Conservation (phyloP, 2,888 invertebrate species). For the Andrena praecox region DNA sequence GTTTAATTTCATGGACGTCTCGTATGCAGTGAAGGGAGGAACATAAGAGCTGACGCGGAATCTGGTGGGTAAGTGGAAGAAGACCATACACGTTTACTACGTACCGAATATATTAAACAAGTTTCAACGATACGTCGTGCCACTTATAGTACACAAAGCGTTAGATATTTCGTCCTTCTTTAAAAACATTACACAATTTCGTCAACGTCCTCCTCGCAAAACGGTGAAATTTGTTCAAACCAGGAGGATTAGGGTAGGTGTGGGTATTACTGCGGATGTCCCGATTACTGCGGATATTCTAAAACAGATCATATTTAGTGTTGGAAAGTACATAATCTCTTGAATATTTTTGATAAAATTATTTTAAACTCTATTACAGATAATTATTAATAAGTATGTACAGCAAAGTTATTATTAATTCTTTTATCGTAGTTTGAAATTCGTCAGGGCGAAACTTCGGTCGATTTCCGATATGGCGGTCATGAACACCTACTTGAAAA, state of each 20-base stretch:
- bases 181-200: conserved; percentile 26
- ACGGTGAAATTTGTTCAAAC: conserved; percentile 23
- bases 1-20: conserved; percentile 17
- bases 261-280: too few relatives aligned
- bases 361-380: too few relatives aligned
- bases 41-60: neutral
- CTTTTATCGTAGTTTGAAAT: too few relatives aligned
- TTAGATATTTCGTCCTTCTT: conserved; percentile 37
- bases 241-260: conserved; percentile 12
- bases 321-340: too few relatives aligned
- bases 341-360: too few relatives aligned
- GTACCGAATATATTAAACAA: conserved; percentile 57
- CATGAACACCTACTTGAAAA: too few relatives aligned
- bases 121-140: conserved; percentile 52
- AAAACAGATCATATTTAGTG: too few relatives aligned
- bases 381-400: too few relatives aligned
- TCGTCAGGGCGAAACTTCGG: too few relatives aligned
- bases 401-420: too few relatives aligned
- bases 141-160: conserved; percentile 43
- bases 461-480: too few relatives aligned
- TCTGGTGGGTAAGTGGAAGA: conserved; percentile 11
- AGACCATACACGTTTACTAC: conserved; percentile 24
- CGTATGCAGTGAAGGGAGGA: neutral
- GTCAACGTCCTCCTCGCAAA: conserved; percentile 11
- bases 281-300: too few relatives aligned